Percentiles rank a stretch among this genome's conserved stretches.
These are phyloP conservation scores for Drosophila bipectinata DNA, from an alignment of 1,140 invertebrate species.

Conservation along the genomic window DNA sequence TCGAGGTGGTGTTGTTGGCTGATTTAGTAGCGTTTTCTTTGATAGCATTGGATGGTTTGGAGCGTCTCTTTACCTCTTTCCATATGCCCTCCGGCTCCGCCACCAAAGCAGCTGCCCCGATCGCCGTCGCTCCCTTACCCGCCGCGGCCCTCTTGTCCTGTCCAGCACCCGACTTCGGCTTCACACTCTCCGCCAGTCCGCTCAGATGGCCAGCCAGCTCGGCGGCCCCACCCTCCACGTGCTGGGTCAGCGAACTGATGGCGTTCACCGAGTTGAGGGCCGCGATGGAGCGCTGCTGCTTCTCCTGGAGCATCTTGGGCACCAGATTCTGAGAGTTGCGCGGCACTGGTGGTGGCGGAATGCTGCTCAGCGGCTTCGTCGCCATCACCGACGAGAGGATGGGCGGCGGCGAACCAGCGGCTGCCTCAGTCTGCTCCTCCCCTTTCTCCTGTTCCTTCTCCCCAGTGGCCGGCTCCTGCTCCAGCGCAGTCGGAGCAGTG, in stretches of 20 bases:
- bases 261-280: constrained; percentile 65
- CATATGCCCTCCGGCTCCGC: constrained; percentile 80
- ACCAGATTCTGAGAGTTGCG: constrained; percentile 82
- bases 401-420: constrained; percentile 57
- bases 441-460: constrained; percentile 12
- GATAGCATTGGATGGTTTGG: constrained; percentile 84
- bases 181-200: constrained; percentile 77
- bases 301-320: constrained; percentile 68
- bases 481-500: neutral
- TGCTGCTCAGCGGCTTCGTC: constrained; percentile 86
- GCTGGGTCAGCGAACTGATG: constrained; percentile 71
- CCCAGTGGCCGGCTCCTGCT: neutral
- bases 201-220: constrained; percentile 78
- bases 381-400: constrained; percentile 84
- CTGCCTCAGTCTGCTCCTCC: constrained; percentile 59
- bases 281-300: constrained; percentile 46
- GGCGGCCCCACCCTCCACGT: constrained; percentile 84
- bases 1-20: constrained; percentile 62
- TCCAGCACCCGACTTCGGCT: constrained; percentile 68
- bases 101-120: constrained; percentile 59
- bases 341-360: constrained; percentile 88
- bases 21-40: constrained; percentile 83
- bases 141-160: constrained; percentile 56
- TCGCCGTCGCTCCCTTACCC: constrained; percentile 21
- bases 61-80: constrained; percentile 86